Base-by-base conservation (phyloP, 1,140 invertebrate genomes). In the Caenorhabditis tropicalis region DNA sequence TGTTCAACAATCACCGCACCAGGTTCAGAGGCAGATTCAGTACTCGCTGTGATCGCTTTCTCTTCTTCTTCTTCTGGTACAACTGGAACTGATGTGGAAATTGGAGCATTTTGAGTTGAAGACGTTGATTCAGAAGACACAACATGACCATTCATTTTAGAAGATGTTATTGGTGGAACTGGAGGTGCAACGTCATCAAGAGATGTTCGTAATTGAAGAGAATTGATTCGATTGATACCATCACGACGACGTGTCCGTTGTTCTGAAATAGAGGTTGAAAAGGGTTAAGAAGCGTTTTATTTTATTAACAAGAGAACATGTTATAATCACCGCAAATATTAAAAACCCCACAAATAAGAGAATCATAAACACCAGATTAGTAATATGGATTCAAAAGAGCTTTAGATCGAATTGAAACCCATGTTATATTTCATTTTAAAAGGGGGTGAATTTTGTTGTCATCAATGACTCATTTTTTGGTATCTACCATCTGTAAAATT, bases 141-240 rank as follows among this genome's bases (percentile, higher is more conserved):
- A 24, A 43, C 36, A 31, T 74, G 65, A 1, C 65, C 65, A 43
- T 74, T 74, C 36, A 74, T 43, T 31, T 74, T 74, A 24, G 65
- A 74, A 56, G 24, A 24, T 27, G 53, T n/a, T 12, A 56, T 36
- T 24, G 65, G 65, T 3, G 65, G n/a, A 10, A 43, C 65, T 12
- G 65, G 65, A 74, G 36, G 65, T 24, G 65, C 65, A 19, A 74
- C 65, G 65, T 74, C 65, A 74, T 74, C 65, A 15, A 74, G 65
- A 27, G 65, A 74, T 19, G 65, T 74, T 74, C 65, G 43, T 21
- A 74, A 21, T 43, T 74, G 65, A 31, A 74, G 65, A 24, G 65
- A 74, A 43, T 74, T 74, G 65, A 74, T 46, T 21, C 65, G 65
- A 74, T 36, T 36, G 27, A 74, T 36, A 74, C 65, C 65, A 9